Evolutionary conservation across 2,797 vertebrate species (phyloP).

Genomic region (Carduelis carduelis): DNA sequence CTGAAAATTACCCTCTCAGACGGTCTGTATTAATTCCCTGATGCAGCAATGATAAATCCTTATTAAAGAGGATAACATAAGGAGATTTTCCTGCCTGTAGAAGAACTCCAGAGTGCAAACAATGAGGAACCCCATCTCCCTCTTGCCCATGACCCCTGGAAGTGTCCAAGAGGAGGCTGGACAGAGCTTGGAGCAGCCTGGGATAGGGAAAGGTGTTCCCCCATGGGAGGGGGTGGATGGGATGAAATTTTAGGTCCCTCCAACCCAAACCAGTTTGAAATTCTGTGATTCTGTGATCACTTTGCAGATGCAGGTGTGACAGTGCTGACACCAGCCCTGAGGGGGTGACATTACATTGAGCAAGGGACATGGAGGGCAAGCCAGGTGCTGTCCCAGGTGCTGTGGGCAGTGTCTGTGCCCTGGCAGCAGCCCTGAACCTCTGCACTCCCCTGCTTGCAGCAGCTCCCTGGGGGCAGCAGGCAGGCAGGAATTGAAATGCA

Average conservation of each 20-base stretch:
- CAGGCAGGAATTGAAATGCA: background rate
- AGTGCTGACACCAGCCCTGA: background rate
- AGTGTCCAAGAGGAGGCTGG: background rate
- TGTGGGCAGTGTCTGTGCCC: background rate
- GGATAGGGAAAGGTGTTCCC: fast-evolving
- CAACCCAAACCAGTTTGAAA: background rate
- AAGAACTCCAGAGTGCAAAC: background rate
- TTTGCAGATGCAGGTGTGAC: fast-evolving
- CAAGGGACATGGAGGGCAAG: fast-evolving
- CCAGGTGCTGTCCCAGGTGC: background rate
- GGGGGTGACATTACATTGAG: fast-evolving
- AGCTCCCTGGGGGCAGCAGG: background rate
- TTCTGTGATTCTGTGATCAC: background rate
- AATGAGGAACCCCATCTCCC: background rate
- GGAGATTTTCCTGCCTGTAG: background rate
- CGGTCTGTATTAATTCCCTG: background rate
- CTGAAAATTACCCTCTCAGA: conserved; percentile 45
- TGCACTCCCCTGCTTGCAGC: background rate
- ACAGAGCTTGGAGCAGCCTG: background rate
- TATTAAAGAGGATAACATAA: conserved; percentile 23
- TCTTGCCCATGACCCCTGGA: background rate
- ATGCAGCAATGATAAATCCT: conserved; percentile 44
- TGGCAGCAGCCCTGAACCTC: background rate
- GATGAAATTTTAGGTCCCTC: background rate
- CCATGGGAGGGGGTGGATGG: background rate